These are phyloP conservation scores for Anagyrus pseudococci DNA, from an alignment of 2,888 invertebrate genomes.

Conservation along the genomic window DNA sequence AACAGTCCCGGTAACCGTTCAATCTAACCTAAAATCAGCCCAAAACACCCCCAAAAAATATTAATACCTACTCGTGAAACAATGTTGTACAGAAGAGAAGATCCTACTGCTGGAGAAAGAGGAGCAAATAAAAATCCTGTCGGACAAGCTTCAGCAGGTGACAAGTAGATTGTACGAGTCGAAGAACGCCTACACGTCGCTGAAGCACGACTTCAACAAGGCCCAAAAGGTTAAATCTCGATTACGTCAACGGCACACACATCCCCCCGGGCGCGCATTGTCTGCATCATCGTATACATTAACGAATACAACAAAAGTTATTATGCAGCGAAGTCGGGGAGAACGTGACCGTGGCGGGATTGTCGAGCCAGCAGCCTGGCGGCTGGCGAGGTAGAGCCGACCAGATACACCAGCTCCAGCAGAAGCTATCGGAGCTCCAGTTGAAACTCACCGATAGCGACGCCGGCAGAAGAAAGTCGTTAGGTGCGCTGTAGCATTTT, in stretches of 20 bases:
- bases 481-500: constrained; percentile 11
- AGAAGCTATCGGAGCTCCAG: constrained; percentile 72
- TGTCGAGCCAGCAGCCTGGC: constrained; percentile 66
- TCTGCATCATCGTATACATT: background rate
- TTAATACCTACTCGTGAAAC: no score
- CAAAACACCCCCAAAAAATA: no score
- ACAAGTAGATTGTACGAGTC: constrained; percentile 73
- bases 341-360: constrained; percentile 69
- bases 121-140: constrained; percentile 67
- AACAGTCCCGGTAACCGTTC: no score
- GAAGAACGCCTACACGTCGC: constrained; percentile 72
- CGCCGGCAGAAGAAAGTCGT: constrained; percentile 9
- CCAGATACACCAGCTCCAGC: constrained; percentile 74
- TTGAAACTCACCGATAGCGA: constrained; percentile 41
- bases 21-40: no score
- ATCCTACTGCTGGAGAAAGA: constrained; percentile 60
- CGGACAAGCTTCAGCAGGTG: constrained; percentile 68
- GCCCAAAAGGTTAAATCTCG: constrained; percentile 70
- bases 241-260: no score
- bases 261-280: no score
- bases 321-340: constrained; percentile 80
- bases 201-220: constrained; percentile 75
- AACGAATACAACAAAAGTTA: constrained; percentile 57
- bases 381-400: constrained; percentile 83
- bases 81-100: no score